Percentiles rank a stretch among this genome's conserved stretches.
Conservation (phyloP, 2,888 invertebrate genomes). For the Megamerina dolium region DNA sequence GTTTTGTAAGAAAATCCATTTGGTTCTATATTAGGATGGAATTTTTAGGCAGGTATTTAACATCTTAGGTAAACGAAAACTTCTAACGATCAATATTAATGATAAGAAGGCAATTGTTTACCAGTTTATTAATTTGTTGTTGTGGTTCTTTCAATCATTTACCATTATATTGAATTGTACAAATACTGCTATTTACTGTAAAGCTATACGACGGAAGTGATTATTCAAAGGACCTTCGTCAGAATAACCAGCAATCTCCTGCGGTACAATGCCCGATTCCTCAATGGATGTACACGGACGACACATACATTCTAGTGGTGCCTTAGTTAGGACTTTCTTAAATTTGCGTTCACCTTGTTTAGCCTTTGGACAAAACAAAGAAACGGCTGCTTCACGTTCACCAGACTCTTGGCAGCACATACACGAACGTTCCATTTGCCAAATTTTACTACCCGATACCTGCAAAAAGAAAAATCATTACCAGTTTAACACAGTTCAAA, state of each 20-base stretch:
- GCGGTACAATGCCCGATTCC: slow-evolving; percentile 80
- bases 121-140: too few species aligned
- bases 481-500: neutral
- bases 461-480: slow-evolving; percentile 35
- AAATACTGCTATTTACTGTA: slow-evolving; percentile 54
- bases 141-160: too few species aligned
- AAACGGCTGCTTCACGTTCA: slow-evolving; percentile 82
- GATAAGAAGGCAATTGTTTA: too few species aligned
- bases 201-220: slow-evolving; percentile 67
- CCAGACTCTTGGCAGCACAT: slow-evolving; percentile 95
- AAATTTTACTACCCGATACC: slow-evolving; percentile 92
- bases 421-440: slow-evolving; percentile 93
- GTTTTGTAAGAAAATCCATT: too few species aligned
- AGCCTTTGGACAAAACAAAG: slow-evolving; percentile 83
- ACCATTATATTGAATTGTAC: too few species aligned
- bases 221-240: slow-evolving; percentile 76
- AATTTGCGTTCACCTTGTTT: slow-evolving; percentile 79
- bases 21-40: too few species aligned
- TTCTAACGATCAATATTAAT: too few species aligned
- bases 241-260: slow-evolving; percentile 81
- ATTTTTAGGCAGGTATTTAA: too few species aligned
- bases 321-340: slow-evolving; percentile 85
- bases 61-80: too few species aligned
- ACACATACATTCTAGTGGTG: slow-evolving; percentile 90
- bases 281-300: slow-evolving; percentile 85